phyloP scores from a whole-genome alignment of 2,888 invertebrate genomes.

The Polydrusus tereticollis region DNA sequence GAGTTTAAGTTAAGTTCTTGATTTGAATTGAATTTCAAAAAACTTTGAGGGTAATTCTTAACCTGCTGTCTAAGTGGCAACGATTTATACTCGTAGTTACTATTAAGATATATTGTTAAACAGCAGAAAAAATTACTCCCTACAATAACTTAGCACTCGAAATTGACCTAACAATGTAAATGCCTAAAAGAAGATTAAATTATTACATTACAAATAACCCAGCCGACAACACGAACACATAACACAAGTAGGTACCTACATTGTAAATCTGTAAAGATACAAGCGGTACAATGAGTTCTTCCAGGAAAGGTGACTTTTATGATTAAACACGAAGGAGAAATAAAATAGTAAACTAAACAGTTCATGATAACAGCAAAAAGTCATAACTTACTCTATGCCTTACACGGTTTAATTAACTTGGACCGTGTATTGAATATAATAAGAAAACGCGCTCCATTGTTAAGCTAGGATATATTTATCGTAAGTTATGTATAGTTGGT shows the following conservation, averaged over 20 bases:
- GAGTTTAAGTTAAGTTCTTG: too few relatives aligned
- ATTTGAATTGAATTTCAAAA: too few relatives aligned
- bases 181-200: background rate
- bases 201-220: background rate
- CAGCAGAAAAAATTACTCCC: too few relatives aligned
- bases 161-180: background rate
- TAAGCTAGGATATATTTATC: constrained; percentile 50
- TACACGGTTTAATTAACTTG: constrained; percentile 44
- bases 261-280: constrained; percentile 16
- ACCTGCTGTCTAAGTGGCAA: too few relatives aligned
- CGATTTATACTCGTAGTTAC: too few relatives aligned
- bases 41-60: too few relatives aligned
- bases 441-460: constrained; percentile 48
- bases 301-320: constrained; percentile 43
- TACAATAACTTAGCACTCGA: too few relatives aligned
- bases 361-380: constrained; percentile 50
- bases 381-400: constrained; percentile 40
- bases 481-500: constrained; percentile 49
- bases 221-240: background rate
- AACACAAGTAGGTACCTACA: background rate
- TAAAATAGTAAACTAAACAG: constrained; percentile 50
- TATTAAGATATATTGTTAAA: too few relatives aligned
- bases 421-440: constrained; percentile 48
- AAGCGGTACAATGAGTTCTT: constrained; percentile 16
- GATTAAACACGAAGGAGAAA: constrained; percentile 53